A percentile compares a stretch with the other conserved stretches of the same genome.
These are phyloP conservation scores for Drosophila lacicola DNA, from an alignment of 2,888 invertebrate species.

Conservation along the genomic window DNA sequence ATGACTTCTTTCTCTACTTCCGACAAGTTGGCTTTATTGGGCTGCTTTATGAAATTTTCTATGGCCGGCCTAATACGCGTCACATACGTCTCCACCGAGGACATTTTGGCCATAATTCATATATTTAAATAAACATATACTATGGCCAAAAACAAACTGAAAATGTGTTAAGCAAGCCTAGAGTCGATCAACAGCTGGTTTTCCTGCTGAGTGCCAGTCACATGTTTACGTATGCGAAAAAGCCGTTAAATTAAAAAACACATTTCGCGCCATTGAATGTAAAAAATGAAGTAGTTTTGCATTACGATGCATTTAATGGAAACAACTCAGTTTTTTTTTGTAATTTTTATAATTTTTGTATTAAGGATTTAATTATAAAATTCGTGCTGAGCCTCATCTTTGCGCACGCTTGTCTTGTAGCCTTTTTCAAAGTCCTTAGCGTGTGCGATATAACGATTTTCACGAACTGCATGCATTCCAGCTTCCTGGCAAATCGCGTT, in stretches of 20 bases:
- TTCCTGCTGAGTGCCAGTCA: constrained; percentile 4
- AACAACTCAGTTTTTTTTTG: background rate
- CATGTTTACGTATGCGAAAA: constrained; percentile 5
- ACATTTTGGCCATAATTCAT: constrained; percentile 49
- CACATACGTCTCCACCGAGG: constrained; percentile 79
- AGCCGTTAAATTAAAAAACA: constrained; percentile 1
- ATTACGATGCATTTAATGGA: background rate
- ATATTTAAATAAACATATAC: constrained; percentile 5
- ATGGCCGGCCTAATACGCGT: constrained; percentile 80
- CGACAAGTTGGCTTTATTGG: constrained; percentile 69
- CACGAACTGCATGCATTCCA: constrained; percentile 99
- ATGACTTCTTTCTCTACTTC: constrained; percentile 72
- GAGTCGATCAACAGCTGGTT: constrained; percentile 48
- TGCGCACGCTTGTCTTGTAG: constrained; percentile 99
- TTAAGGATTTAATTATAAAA: constrained; percentile 95
- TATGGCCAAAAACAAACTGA: constrained; percentile 8
- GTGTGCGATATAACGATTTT: constrained; percentile 98
- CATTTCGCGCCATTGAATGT: background rate
- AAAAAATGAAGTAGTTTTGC: background rate
- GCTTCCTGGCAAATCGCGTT: constrained; percentile 99
- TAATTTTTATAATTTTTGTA: background rate
- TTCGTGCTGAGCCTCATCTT: constrained; percentile 97
- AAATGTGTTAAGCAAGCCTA: background rate
- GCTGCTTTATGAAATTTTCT: constrained; percentile 77
- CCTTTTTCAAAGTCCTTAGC: constrained; percentile 99